These are phyloP conservation scores for Horisme vitalbata DNA, from an alignment of 2,888 invertebrate genomes.

Conservation along the genomic window DNA sequence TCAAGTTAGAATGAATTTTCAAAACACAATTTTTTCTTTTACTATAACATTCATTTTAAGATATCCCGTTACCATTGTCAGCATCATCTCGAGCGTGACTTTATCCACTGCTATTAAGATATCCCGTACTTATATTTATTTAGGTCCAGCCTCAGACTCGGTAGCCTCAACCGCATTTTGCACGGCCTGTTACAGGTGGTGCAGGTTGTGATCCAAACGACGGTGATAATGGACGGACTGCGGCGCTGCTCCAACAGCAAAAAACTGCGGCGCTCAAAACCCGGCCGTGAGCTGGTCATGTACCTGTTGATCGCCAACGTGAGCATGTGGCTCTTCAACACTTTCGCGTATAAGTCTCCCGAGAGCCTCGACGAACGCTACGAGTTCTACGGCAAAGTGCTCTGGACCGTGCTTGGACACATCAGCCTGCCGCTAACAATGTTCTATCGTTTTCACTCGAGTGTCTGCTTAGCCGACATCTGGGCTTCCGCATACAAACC, in stretches of 20 bases:
- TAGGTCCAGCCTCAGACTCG: too few relatives aligned
- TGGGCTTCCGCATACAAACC: slow-evolving; percentile 90
- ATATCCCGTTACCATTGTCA: too few relatives aligned
- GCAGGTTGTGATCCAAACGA: slow-evolving; percentile 89
- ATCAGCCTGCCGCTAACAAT: slow-evolving; percentile 88
- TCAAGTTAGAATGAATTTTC: too few relatives aligned
- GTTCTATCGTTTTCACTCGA: slow-evolving; percentile 90
- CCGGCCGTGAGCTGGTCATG: slow-evolving; percentile 89
- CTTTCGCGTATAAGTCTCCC: slow-evolving; percentile 84
- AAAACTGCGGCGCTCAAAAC: slow-evolving; percentile 85
- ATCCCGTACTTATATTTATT: too few relatives aligned
- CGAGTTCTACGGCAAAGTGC: slow-evolving; percentile 86
- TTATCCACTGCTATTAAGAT: too few relatives aligned
- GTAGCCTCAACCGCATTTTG: too few relatives aligned
- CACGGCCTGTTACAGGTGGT: too few relatives aligned
- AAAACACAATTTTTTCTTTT: too few relatives aligned
- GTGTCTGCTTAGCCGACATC: slow-evolving; percentile 90
- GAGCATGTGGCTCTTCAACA: slow-evolving; percentile 89
- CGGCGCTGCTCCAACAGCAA: slow-evolving; percentile 88
- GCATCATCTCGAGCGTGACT: too few relatives aligned
- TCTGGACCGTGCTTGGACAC: slow-evolving; percentile 89
- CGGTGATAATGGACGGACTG: slow-evolving; percentile 88
- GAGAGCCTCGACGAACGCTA: slow-evolving; percentile 82
- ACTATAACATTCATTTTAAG: too few relatives aligned
- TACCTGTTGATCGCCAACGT: slow-evolving; percentile 90